Evolutionary conservation across 2,888 invertebrate species (phyloP).

Genomic region (Polymixis flavicincta): DNA sequence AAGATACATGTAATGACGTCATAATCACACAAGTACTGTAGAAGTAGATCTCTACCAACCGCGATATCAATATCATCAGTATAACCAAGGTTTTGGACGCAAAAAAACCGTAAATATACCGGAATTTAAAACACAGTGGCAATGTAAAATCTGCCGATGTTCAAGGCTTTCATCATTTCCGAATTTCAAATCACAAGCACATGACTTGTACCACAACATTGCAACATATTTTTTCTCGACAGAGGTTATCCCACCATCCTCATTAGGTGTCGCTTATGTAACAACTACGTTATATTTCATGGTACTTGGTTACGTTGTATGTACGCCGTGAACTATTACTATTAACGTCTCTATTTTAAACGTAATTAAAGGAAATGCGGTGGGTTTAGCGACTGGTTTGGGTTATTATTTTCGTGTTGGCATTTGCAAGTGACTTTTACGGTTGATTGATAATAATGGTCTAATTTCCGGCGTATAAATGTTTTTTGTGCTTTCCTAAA

Average conservation of each 20-base stretch:
- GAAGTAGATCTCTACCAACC: neutral
- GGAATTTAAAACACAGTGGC: neutral
- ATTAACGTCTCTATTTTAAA: slow-evolving; percentile 58
- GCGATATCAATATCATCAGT: no score
- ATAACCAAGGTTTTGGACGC: neutral
- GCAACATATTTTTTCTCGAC: slow-evolving; percentile 59
- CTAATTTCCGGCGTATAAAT: slow-evolving; percentile 5
- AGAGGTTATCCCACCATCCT: slow-evolving; percentile 58
- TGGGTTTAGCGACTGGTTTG: slow-evolving; percentile 48
- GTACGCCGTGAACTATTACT: slow-evolving; percentile 41
- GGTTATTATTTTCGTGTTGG: slow-evolving; percentile 34
- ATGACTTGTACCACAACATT: slow-evolving; percentile 56
- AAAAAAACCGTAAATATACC: neutral
- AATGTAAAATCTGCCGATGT: neutral
- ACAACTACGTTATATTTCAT: slow-evolving; percentile 54
- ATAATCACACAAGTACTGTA: neutral
- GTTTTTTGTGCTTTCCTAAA: neutral
- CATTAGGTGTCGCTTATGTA: slow-evolving; percentile 63
- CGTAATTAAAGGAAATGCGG: slow-evolving; percentile 58
- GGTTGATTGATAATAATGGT: slow-evolving; percentile 2
- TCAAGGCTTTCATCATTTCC: slow-evolving; percentile 13
- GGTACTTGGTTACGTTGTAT: slow-evolving; percentile 60
- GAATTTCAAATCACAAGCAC: slow-evolving; percentile 1
- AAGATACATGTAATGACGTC: neutral
- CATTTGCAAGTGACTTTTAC: slow-evolving; percentile 2